Evolutionary conservation across 1,140 invertebrate species (phyloP), one percentile per base, ranked within the genome.

Genomic region (Chlorops oryzae): DNA sequence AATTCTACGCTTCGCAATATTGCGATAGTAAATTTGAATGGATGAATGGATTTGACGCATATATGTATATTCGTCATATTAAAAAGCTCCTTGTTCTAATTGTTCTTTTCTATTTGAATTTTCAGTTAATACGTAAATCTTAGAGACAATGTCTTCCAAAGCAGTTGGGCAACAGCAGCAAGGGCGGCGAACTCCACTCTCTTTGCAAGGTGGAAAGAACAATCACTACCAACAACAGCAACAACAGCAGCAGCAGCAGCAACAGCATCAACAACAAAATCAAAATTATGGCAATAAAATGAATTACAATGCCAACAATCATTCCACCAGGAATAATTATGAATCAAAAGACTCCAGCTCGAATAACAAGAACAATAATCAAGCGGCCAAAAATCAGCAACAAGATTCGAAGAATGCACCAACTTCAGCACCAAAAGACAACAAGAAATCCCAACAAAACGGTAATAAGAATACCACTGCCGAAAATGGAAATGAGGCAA

Each of bases 121-220:
- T n/a, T n/a, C n/a, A n/a, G n/a, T n/a, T n/a, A n/a, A n/a, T n/a
- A n/a, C n/a, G n/a, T n/a, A n/a, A n/a, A n/a, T n/a, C n/a, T n/a
- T n/a, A n/a, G n/a, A n/a, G n/a, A n/a, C n/a, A n/a, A n/a, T n/a
- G n/a, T n/a, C n/a, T n/a, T n/a, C n/a, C n/a, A n/a, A n/a, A n/a
- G n/a, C n/a, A n/a, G n/a, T n/a, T n/a, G n/a, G n/a, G n/a, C n/a
- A n/a, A n/a, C n/a, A n/a, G n/a, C 65, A 69, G 47, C 55, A 50
- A 13, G 58, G 60, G 22, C 58, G 66, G 21, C 63, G 65, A 17
- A 27, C 60, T 3, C 65, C 63, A 20, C 44, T 69, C 10, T 59
- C 65, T 2, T 47, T 69, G 3, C 23, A 20, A 34, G 55, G 49
- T 40, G 51, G n/a, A 57, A 2, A 61, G 61, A 27, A 61, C 62